Evolutionary conservation across 2,888 invertebrate species (phyloP).

Genomic region (Alitta virens): DNA sequence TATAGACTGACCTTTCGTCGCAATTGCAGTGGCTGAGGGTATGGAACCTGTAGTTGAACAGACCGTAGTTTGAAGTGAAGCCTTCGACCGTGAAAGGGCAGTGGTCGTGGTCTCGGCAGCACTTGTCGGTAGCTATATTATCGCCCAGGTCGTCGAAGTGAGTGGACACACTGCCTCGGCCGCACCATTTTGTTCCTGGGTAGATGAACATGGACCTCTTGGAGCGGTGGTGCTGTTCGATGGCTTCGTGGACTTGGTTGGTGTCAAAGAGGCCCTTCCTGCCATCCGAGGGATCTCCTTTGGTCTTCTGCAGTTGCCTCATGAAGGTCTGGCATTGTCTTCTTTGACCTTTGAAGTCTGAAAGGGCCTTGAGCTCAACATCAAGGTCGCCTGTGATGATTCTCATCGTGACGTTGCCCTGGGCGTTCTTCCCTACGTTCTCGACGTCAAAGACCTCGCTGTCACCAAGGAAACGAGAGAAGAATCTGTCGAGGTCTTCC

Average conservation of each 20-base stretch:
- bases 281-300: background rate
- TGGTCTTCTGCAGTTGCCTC: background rate
- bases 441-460: background rate
- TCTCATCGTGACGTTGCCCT: background rate
- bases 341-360: slow-evolving; percentile 1
- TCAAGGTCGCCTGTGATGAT: background rate
- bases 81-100: slow-evolving; percentile 83
- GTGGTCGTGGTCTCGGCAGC: slow-evolving; percentile 85
- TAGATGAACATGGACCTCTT: slow-evolving; percentile 63
- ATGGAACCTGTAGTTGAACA: slow-evolving; percentile 86
- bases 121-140: slow-evolving; percentile 78
- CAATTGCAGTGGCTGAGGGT: slow-evolving; percentile 90
- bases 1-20: slow-evolving; percentile 76
- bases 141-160: slow-evolving; percentile 81
- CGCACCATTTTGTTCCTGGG: slow-evolving; percentile 93
- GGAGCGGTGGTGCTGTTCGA: background rate
- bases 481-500: slow-evolving; percentile 8
- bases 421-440: background rate
- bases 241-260: background rate
- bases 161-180: slow-evolving; percentile 78
- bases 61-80: slow-evolving; percentile 78
- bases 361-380: background rate
- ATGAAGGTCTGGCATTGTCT: background rate
- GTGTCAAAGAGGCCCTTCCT: background rate
- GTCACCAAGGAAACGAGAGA: slow-evolving; percentile 2